Base-by-base conservation (phyloP, 1,140 invertebrate species). In the Mamestra configurata region DNA sequence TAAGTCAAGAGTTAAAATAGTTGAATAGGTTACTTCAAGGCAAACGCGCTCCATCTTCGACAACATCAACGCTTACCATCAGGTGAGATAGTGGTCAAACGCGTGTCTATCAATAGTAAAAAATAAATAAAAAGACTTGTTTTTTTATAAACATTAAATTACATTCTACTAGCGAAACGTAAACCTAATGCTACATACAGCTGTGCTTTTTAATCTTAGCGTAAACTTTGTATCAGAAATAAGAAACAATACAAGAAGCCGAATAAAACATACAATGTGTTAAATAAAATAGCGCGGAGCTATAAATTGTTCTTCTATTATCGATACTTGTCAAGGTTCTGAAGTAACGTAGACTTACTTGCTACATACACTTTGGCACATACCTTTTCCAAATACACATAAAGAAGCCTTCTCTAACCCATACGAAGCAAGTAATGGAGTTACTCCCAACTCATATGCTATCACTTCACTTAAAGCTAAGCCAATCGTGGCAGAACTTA, bases 271-370 rank as follows among this genome's bases (percentile, higher is more conserved):
- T 37, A 8, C n/a, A 37, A 18, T 37, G 31, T 35, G 27, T 2
- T 18, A 2, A n/a, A 35, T 11, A n/a, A 66, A n/a, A 5, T 20
- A 22, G 18, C 27, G 61, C n/a, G n/a, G n/a, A 49, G 27, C 43
- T 15, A 49, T 49, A 66, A 40, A 4, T 8, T 20, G 18, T 4
- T 66, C 18, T 37, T 20, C n/a, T 3, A 57, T 24, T 20, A 27
- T 59, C 4, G 11, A 31, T 27, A 27, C 55, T 61, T 20, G 55
- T 61, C 27, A 37, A 61, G 27, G 57, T 61, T 61, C n/a, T 61
- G 18, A n/a, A 35, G 31, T 37, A 55, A 20, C 22, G 7, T 11
- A 22, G 20, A 22, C 51, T 1, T 61, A 59, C 15, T 49, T 24
- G 11, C 7, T 15, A 49, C 22, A 24, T 68, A 68, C 4, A n/a